Base-by-base conservation (phyloP, 1,140 invertebrate species). In the Camponotus pennsylvanicus region DNA sequence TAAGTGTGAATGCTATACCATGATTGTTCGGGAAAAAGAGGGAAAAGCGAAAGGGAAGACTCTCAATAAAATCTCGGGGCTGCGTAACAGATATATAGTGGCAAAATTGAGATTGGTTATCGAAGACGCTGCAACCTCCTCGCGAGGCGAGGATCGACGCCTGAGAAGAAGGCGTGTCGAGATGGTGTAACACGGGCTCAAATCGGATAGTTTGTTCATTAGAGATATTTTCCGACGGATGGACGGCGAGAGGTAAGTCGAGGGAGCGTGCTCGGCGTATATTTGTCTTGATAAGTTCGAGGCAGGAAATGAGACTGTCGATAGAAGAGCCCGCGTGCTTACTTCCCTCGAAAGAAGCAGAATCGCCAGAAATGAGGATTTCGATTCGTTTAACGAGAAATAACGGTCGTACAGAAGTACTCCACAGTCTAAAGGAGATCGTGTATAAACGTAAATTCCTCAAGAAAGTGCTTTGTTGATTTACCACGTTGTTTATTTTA, bases 171-270 rank as follows among this genome's bases (percentile, higher is more conserved):
- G 49, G 76, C 32, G 34, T 49, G 83, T 32, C n/a, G 77, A 49
- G 67, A 55, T 55, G 64, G 77, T 49, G 67, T 64, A 79, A 76
- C 77, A 67, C 78, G 75, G 78, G 88, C 82, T 91, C 88, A 92
- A 92, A 92, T 91, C 92, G 89, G 89, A 92, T 90, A 92, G 91
- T 91, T 92, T 90, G 88, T 92, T 92, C 90, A 91, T 92, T 93
- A 92, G 78, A 88, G 89, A 89, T 86, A 89, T 92, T 92, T 90
- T 85, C 80, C 79, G 83, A 84, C 59, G 55, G 86, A 52, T 34
- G 52, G 63, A 86, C 75, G 37, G 80, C 34, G 34, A 71, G 66
- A 86, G 59, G 71, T 75, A 64, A 52, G 70, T 78, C 32, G 57
- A 66, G 70, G 59, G 49, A 90, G 86, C 84, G 83, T 82, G 69